Base-by-base conservation (phyloP, 2,797 vertebrate genomes). In the Megalops cyprinoides region DNA sequence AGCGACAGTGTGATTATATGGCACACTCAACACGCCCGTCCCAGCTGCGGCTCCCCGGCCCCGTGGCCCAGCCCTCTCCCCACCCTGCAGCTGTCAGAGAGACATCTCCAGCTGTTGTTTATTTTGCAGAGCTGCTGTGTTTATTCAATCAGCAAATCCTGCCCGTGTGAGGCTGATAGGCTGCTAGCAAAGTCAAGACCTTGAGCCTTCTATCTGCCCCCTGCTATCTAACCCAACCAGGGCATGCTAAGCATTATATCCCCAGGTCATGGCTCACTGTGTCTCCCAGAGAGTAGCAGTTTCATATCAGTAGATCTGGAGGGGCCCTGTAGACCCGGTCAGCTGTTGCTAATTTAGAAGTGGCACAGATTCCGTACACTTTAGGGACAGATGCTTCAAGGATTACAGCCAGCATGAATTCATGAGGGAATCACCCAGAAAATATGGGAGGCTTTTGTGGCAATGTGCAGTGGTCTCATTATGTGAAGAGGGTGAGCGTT, bases 91-190 rank as follows among this genome's bases (percentile, higher is more conserved):
- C 77, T 80, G 74, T 67, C 74, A 74, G 60, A 23, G 31, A n/a
- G 67, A 76, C 60, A 55, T 46, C 60, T n/a, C n/a, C 81, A 81
- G 82, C 85, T 85, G 77, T 81, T 82, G 81, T 84, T 82, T 79
- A 76, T 77, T 73, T 74, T 82, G 49, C 73, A 79, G 44, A 48
- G 39, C 78, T 74, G 53, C 58, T 79, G 78, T 77, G 60, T 71
- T 80, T 80, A 28, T 82, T 42, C 79, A 42, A 60, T 82, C 14
- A 31, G 79, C 51, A 77, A 73, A 78, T 83, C 39, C 65, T 78
- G 58, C 15, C 10, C 9, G 39, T 74, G 71, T 0, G 25, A 44
- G 78, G 65, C 20, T 74, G 76, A 69, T 71, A 71, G 42, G n/a
- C 34, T 51, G 28, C 46, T 78, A n/a, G 14, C 65, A 46, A 37